Conservation (phyloP, 1,140 invertebrate species). For the Cyclargus thomasi region DNA sequence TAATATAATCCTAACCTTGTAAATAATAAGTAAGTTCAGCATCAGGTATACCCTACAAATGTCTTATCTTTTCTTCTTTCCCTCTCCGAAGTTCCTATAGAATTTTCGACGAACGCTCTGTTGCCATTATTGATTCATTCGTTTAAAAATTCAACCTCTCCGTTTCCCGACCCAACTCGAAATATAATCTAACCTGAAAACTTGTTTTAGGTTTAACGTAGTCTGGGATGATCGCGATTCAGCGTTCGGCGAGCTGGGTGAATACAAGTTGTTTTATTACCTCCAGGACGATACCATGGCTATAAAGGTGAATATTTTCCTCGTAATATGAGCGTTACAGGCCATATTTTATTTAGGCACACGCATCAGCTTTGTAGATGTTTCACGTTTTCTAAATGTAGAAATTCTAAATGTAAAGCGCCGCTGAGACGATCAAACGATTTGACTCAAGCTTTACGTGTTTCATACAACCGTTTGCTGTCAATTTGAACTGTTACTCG, state of each 20-base stretch:
- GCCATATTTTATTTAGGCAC: too few species aligned
- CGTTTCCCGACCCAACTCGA: background rate
- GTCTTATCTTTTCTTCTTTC: background rate
- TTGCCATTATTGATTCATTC: slow-evolving; percentile 1
- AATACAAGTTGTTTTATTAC: slow-evolving; percentile 84
- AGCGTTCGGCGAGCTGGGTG: slow-evolving; percentile 78
- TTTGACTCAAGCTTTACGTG: too few species aligned
- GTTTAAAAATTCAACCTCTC: background rate
- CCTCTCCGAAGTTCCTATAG: background rate
- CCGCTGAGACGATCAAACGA: too few species aligned
- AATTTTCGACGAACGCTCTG: background rate
- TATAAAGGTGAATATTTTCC: slow-evolving; percentile 72
- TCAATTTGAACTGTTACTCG: too few species aligned
- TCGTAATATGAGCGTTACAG: background rate
- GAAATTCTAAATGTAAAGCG: too few species aligned
- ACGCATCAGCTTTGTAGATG: too few species aligned
- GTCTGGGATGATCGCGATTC: slow-evolving; percentile 84
- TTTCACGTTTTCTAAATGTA: too few species aligned
- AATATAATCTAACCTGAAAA: slow-evolving; percentile 8
- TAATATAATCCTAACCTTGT: too few species aligned
- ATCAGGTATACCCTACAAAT: background rate
- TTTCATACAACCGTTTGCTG: too few species aligned
- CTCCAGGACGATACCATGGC: slow-evolving; percentile 87
- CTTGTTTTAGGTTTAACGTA: slow-evolving; percentile 80
- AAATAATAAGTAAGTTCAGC: too few species aligned